phyloP scores from a whole-genome alignment of 2,797 vertebrate species.

The Pseudotriccus pelzelni region DNA sequence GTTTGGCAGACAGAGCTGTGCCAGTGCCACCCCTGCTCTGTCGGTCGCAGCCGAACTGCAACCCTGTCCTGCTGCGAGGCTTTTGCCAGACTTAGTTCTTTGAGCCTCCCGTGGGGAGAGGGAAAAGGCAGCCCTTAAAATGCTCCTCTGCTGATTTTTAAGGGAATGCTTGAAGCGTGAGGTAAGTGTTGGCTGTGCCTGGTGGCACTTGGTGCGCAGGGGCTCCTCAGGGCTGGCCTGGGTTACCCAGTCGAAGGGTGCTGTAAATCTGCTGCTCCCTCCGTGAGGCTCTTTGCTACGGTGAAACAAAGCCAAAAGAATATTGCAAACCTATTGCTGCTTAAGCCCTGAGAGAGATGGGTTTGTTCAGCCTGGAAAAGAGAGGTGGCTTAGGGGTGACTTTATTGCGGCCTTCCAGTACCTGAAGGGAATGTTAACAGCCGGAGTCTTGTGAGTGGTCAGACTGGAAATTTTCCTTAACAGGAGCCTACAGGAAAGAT shows the following conservation, averaged over 20 bases:
- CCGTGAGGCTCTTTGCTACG: neutral
- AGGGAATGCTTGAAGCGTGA: neutral
- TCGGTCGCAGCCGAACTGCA: accelerated
- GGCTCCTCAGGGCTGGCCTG: accelerated
- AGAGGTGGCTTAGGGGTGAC: neutral
- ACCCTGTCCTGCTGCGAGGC: accelerated
- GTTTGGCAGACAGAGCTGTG: neutral
- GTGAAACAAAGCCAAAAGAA: neutral
- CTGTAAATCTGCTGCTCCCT: neutral
- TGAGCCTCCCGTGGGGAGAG: neutral
- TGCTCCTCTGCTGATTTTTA: neutral
- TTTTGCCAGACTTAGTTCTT: neutral
- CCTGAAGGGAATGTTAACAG: neutral
- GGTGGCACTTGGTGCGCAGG: accelerated
- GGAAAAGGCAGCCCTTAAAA: neutral
- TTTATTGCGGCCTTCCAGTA: neutral
- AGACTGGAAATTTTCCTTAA: neutral
- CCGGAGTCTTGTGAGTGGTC: neutral
- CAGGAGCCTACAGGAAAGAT: neutral
- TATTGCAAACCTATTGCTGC: neutral
- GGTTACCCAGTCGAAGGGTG: neutral
- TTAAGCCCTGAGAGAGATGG: neutral
- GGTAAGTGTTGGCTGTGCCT: neutral
- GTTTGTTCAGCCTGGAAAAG: neutral
- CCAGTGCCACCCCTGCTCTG: neutral